Evolutionary conservation across 92 coral and sea anemone genomes (phyloP).

Genomic region (Porites evermanni): DNA sequence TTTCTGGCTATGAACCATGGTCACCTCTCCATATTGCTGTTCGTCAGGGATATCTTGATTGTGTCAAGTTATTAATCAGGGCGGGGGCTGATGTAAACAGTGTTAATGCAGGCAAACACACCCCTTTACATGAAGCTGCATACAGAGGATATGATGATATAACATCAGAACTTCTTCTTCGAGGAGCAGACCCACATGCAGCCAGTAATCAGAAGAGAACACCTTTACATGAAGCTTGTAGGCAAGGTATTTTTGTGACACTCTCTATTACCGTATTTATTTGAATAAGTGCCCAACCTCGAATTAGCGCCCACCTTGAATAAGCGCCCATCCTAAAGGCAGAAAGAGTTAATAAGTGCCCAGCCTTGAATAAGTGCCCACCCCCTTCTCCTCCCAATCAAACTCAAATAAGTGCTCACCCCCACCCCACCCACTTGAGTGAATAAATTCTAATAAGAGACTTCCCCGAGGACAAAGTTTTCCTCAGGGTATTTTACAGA

Average conservation of each 20-base stretch:
- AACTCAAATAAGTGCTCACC: too few species aligned
- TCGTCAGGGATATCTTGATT: slow-evolving; percentile 88
- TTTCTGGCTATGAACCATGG: slow-evolving; percentile 87
- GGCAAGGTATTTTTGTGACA: slow-evolving; percentile 72
- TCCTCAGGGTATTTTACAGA: too few species aligned
- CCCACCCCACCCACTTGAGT: too few species aligned
- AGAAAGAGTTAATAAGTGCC: too few species aligned
- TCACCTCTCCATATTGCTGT: slow-evolving; percentile 98
- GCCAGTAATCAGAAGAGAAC: slow-evolving; percentile 90
- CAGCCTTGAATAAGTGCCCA: too few species aligned
- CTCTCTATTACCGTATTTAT: too few species aligned
- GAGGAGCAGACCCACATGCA: slow-evolving; percentile 91
- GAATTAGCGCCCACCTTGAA: too few species aligned
- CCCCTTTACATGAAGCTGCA: slow-evolving; percentile 95
- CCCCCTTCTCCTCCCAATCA: too few species aligned
- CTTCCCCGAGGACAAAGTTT: too few species aligned
- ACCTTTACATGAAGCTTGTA: slow-evolving; percentile 98
- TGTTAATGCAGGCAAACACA: slow-evolving; percentile 93
- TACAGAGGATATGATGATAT: slow-evolving; percentile 87
- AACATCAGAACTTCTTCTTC: slow-evolving; percentile 63
- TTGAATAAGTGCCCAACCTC: too few species aligned
- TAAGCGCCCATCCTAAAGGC: too few species aligned
- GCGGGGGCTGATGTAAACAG: slow-evolving; percentile 94
- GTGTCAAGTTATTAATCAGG: slow-evolving; percentile 79
- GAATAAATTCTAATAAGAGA: too few species aligned